A percentile compares a stretch with the other conserved stretches of the same genome.
Conservation (phyloP, 2,888 invertebrate species). For the Hecatera dysodea region DNA sequence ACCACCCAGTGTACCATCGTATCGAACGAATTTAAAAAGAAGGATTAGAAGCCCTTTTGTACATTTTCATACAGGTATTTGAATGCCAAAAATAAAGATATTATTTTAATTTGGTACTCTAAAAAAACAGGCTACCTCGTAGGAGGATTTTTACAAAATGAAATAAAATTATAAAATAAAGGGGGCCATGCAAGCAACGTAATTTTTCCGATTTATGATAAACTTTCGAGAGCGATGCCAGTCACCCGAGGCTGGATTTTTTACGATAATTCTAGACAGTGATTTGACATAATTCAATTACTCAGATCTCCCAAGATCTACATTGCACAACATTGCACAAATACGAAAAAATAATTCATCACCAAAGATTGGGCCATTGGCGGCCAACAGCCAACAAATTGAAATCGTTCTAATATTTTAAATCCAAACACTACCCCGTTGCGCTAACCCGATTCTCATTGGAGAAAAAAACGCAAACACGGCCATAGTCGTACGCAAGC, state of each 20-base stretch:
- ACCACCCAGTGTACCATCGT: too few relatives aligned
- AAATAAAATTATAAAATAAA: too few relatives aligned
- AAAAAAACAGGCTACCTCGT: too few relatives aligned
- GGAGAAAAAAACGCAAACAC: slow-evolving; percentile 71
- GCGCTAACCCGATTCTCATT: slow-evolving; percentile 64
- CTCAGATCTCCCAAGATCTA: slow-evolving; percentile 3
- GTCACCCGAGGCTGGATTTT: too few relatives aligned
- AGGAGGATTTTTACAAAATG: too few relatives aligned
- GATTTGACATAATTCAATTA: not conserved
- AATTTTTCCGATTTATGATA: not conserved
- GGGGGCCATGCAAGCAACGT: too few relatives aligned
- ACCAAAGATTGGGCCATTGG: slow-evolving; percentile 30
- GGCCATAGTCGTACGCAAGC: slow-evolving; percentile 77
- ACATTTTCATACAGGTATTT: too few relatives aligned
- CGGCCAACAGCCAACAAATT: slow-evolving; percentile 15
- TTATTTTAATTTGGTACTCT: too few relatives aligned
- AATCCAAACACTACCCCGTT: slow-evolving; percentile 61
- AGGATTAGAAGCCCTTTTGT: too few relatives aligned
- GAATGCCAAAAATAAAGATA: too few relatives aligned
- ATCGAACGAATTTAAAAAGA: too few relatives aligned
- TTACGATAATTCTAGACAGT: not conserved
- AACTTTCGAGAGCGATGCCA: not conserved
- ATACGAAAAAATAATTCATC: slow-evolving; percentile 9
- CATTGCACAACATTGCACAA: slow-evolving; percentile 34
- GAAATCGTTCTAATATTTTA: slow-evolving; percentile 54